These are phyloP conservation scores for Sinhomidia bicolor DNA, from an alignment of 2,888 invertebrate genomes.

Conservation along the genomic window DNA sequence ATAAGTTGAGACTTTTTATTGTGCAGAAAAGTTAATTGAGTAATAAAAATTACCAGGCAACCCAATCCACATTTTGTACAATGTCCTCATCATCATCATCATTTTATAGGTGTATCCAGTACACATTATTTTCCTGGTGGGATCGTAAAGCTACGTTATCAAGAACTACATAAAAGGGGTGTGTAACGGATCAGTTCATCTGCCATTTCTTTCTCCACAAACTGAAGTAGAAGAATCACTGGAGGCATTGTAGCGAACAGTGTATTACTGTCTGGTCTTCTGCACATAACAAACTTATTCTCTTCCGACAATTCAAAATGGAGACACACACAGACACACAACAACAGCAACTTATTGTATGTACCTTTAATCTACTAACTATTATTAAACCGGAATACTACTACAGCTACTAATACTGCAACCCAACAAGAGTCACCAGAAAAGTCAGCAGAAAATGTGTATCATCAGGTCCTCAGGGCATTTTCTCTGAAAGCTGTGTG, in stretches of 20 bases:
- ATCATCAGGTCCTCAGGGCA: constrained; percentile 26
- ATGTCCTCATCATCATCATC: not conserved
- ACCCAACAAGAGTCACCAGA: not conserved
- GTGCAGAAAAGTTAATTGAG: too few relatives aligned
- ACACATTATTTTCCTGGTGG: not conserved
- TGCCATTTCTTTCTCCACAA: not conserved
- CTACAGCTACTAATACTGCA: not conserved
- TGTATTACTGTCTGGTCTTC: not conserved
- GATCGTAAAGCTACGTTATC: not conserved
- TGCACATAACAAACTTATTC: not conserved
- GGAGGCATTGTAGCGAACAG: not conserved
- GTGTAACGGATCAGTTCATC: not conserved
- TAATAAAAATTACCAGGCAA: too few relatives aligned
- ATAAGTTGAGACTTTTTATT: too few relatives aligned
- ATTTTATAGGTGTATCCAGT: not conserved
- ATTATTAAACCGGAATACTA: not conserved
- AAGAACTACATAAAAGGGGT: not conserved
- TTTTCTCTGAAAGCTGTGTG: not conserved
- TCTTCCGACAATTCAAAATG: not conserved
- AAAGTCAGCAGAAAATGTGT: not conserved
- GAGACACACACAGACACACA: too few relatives aligned
- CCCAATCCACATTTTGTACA: too few relatives aligned
- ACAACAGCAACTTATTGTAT: too few relatives aligned
- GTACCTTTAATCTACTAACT: too few relatives aligned
- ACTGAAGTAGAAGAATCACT: not conserved